A percentile compares a stretch with the other conserved stretches of the same genome.
Conservation (phyloP, 2,888 invertebrate genomes). For the Hyposoter dolosus region DNA sequence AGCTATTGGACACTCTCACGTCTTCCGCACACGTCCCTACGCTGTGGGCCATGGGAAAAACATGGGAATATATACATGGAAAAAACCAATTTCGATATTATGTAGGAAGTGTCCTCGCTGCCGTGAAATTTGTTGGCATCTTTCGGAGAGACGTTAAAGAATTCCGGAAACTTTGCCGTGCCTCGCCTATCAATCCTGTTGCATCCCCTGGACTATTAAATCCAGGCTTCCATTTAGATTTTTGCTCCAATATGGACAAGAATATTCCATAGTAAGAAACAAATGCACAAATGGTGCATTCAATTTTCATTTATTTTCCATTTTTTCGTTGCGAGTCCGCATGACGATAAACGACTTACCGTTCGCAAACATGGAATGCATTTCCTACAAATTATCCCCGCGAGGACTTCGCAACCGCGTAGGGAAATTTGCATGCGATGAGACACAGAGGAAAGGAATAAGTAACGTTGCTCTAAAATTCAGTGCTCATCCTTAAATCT, state of each 20-base stretch:
- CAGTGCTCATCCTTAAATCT: constrained; percentile 13
- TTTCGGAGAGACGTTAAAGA: constrained; percentile 6
- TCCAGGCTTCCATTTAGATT: neutral
- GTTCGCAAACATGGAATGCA: neutral
- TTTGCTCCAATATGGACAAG: neutral
- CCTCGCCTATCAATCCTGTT: constrained; percentile 14
- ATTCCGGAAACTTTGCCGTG: constrained; percentile 7
- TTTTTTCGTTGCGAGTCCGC: neutral
- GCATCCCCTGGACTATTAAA: constrained; percentile 1
- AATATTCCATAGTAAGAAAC: neutral
- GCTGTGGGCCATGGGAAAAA: neutral
- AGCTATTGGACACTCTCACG: constrained; percentile 34
- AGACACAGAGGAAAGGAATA: neutral
- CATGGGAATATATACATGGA: neutral
- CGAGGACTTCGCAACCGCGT: neutral
- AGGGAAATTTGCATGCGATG: neutral
- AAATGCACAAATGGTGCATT: neutral
- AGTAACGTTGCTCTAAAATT: constrained; percentile 18
- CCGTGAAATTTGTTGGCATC: constrained; percentile 33
- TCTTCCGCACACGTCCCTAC: constrained; percentile 32
- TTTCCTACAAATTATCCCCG: neutral
- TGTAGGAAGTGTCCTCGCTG: constrained; percentile 9
- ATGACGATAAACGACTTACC: neutral
- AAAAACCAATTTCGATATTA: constrained; percentile 48
- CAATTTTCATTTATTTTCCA: neutral